These are phyloP conservation scores for Drosophila baimaii DNA, from an alignment of 1,140 invertebrate species.

Conservation along the genomic window DNA sequence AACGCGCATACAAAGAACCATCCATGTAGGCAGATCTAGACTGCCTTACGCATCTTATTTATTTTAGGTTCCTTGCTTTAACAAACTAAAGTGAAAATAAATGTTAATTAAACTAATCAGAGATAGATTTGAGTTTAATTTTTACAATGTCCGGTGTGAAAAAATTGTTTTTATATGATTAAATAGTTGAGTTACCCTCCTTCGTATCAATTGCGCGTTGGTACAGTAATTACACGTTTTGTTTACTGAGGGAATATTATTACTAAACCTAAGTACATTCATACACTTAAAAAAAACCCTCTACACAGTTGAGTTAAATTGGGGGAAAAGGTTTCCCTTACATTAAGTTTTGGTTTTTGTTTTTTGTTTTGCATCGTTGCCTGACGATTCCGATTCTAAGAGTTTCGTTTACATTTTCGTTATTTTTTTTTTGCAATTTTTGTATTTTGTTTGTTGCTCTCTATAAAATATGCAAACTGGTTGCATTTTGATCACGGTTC, in stretches of 20 bases:
- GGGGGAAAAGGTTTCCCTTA: constrained; percentile 15
- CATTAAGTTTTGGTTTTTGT: constrained; percentile 21
- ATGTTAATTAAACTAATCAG: not conserved
- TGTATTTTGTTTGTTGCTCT: constrained; percentile 62
- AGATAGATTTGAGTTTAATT: not conserved
- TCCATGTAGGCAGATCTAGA: no score
- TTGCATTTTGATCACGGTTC: constrained; percentile 80
- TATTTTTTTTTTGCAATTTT: constrained; percentile 46
- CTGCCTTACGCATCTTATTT: no score
- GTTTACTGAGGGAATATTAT: constrained; percentile 56
- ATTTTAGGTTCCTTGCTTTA: no score
- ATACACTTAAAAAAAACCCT: constrained; percentile 67
- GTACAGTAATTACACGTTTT: constrained; percentile 41
- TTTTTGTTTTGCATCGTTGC: constrained; percentile 75
- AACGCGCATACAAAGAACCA: no score
- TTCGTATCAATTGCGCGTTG: constrained; percentile 59
- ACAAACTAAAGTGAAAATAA: not conserved
- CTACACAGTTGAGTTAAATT: constrained; percentile 68
- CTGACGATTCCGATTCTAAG: constrained; percentile 65
- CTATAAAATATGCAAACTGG: constrained; percentile 74
- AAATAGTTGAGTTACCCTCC: constrained; percentile 31
- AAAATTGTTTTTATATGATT: constrained; percentile 48
- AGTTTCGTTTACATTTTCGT: constrained; percentile 73
- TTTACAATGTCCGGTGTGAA: constrained; percentile 1
- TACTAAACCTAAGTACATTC: constrained; percentile 64